Evolutionary conservation across 2,888 invertebrate genomes (phyloP).

Genomic region (Papilio protenor): DNA sequence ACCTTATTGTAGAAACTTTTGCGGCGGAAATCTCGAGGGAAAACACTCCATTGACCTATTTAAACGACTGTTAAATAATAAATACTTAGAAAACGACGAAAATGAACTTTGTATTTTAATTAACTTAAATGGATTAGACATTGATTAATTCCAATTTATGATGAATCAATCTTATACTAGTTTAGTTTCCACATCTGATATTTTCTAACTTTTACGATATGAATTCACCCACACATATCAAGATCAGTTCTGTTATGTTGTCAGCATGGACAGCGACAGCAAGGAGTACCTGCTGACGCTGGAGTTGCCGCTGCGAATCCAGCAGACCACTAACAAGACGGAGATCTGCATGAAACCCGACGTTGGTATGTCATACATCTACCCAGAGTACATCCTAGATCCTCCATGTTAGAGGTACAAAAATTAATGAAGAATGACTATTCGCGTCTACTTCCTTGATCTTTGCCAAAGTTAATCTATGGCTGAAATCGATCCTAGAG

Average conservation of each 20-base stretch:
- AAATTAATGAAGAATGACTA: not conserved
- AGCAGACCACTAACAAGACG: conserved; percentile 53
- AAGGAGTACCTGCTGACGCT: conserved; percentile 53
- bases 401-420: not conserved
- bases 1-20: conserved; percentile 3
- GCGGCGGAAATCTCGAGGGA: not conserved
- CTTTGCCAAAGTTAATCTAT: not conserved
- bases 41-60: not conserved
- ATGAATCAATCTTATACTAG: not conserved
- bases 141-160: not conserved
- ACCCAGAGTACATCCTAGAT: not conserved
- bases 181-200: no score
- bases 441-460: not conserved
- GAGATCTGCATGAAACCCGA: conserved; percentile 44
- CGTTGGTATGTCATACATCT: conserved; percentile 36
- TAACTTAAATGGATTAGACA: not conserved
- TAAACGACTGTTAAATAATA: not conserved
- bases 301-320: conserved; percentile 59
- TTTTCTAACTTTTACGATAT: not conserved
- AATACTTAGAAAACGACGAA: not conserved
- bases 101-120: not conserved
- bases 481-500: not conserved
- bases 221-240: not conserved
- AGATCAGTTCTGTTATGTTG: conserved; percentile 33
- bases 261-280: conserved; percentile 52